phyloP scores from a whole-genome alignment of 64 coral and sea anemone genomes.

The Stylophora pistillata region DNA sequence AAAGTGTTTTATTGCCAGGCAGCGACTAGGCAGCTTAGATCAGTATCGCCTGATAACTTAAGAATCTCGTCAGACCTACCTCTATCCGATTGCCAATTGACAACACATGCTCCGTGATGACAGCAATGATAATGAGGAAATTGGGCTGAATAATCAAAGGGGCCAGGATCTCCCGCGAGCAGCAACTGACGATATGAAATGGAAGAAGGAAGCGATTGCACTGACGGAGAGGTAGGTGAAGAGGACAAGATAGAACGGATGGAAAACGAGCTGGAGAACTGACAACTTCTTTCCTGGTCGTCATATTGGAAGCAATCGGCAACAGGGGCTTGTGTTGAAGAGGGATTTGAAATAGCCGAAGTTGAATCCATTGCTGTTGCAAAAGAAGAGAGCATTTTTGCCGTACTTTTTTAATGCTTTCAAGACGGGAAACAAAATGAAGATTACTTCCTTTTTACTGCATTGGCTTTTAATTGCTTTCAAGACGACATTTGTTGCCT shows the following conservation, averaged over 20 bases:
- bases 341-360: neutral
- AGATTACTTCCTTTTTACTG: neutral
- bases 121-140: conserved; percentile 31
- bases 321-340: neutral
- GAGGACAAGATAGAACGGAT: conserved; percentile 35
- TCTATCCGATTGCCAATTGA: conserved; percentile 1
- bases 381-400: neutral
- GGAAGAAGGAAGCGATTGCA: neutral
- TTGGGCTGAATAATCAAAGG: neutral
- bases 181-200: neutral
- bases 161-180: neutral
- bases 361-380: neutral
- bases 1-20: too few species aligned
- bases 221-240: neutral
- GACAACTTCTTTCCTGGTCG: neutral
- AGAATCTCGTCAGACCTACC: neutral
- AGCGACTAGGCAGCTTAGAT: too few species aligned
- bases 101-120: conserved; percentile 23
- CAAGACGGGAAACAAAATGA: neutral
- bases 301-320: neutral
- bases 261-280: conserved; percentile 35
- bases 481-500: neutral
- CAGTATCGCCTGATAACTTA: too few species aligned
- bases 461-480: neutral
- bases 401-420: neutral